phyloP scores from a whole-genome alignment of 2,113 vertebrate species.

The Coracopsis vasa region DNA sequence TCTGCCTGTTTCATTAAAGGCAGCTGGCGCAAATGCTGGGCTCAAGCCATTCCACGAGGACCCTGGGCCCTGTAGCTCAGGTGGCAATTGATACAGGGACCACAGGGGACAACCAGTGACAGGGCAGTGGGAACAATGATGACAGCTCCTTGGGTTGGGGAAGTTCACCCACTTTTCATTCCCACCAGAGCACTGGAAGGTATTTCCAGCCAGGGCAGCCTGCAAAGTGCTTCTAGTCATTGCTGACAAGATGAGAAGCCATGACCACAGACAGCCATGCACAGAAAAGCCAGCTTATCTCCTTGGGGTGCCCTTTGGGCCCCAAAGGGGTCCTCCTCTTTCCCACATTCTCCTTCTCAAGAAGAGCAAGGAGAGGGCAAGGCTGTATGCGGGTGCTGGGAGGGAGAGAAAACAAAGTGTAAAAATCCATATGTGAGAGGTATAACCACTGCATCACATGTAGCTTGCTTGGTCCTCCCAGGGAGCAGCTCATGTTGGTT shows the following conservation, averaged over 20 bases:
- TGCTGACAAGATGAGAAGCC: fast-evolving
- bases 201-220: background rate
- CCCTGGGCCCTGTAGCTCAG: background rate
- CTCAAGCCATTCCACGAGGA: fast-evolving
- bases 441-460: fast-evolving
- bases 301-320: background rate
- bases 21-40: fast-evolving
- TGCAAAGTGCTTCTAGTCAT: background rate
- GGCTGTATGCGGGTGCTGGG: background rate
- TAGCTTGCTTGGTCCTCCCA: background rate
- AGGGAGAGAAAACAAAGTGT: background rate
- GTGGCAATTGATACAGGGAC: background rate
- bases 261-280: fast-evolving
- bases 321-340: background rate
- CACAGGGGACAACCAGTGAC: background rate
- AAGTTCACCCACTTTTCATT: background rate
- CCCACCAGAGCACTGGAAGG: background rate
- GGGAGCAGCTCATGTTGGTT: background rate
- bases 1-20: background rate
- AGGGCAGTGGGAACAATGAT: background rate
- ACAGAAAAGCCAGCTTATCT: background rate
- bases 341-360: background rate
- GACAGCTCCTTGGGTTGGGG: background rate
- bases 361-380: background rate
- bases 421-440: background rate